These are phyloP conservation scores for Triplophysa dalaica DNA, from an alignment of 2,113 vertebrate genomes.

Conservation along the genomic window DNA sequence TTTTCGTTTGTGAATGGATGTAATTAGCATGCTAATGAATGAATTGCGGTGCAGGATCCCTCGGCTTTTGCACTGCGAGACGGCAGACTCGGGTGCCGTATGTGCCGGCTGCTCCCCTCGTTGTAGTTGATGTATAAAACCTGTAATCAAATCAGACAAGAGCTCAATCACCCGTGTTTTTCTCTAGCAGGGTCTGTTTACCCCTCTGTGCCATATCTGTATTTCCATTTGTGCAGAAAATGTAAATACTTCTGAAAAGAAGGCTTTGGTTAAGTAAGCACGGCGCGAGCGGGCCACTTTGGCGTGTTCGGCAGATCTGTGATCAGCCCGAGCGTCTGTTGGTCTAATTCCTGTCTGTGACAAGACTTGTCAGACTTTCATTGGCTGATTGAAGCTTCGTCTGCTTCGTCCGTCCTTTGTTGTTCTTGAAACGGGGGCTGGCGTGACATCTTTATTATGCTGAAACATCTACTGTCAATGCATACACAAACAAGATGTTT, in stretches of 20 bases:
- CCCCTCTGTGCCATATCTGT: slow-evolving; percentile 48
- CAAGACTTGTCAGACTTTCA: slow-evolving; percentile 19
- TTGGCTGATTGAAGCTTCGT: slow-evolving; percentile 21
- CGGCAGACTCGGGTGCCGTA: slow-evolving; percentile 17
- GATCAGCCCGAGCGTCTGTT: slow-evolving; percentile 32
- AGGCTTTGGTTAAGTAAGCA: slow-evolving; percentile 46
- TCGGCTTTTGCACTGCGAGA: slow-evolving; percentile 42
- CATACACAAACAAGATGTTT: background rate
- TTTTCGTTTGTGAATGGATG: slow-evolving; percentile 57
- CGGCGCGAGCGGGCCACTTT: slow-evolving; percentile 21
- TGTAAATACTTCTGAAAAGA: slow-evolving; percentile 54
- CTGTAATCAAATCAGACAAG: slow-evolving; percentile 62
- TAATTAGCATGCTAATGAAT: slow-evolving; percentile 57
- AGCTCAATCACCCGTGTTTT: slow-evolving; percentile 52
- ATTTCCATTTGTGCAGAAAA: slow-evolving; percentile 57
- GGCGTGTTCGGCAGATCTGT: slow-evolving; percentile 39
- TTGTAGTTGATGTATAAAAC: slow-evolving; percentile 58
- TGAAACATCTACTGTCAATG: background rate
- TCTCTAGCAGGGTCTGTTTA: slow-evolving; percentile 50
- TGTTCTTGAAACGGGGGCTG: background rate
- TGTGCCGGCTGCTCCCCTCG: slow-evolving; percentile 37
- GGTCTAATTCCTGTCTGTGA: slow-evolving; percentile 38
- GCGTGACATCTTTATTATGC: background rate
- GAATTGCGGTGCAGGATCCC: slow-evolving; percentile 47
- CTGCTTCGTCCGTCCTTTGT: background rate